These are phyloP conservation scores for Sphaerophoria taeniata DNA, from an alignment of 2,888 invertebrate species.

Conservation along the genomic window DNA sequence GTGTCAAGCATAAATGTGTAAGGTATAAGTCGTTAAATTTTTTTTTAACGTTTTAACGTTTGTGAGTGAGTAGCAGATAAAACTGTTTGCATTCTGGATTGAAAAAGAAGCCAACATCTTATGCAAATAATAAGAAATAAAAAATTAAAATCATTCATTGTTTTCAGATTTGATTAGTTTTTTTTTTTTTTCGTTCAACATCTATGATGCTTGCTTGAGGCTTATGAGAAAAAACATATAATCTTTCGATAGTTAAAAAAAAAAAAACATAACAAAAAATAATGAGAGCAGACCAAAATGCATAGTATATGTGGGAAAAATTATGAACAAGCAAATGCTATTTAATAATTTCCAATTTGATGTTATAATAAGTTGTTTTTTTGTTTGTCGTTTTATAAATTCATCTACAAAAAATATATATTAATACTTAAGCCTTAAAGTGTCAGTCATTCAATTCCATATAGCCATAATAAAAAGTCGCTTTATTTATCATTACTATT, in stretches of 20 bases:
- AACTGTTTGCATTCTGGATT: constrained; percentile 48
- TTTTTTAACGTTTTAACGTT: constrained; percentile 28
- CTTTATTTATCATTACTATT: constrained; percentile 4
- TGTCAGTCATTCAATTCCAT: constrained; percentile 82
- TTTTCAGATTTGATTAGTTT: constrained; percentile 27
- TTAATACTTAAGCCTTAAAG: constrained; percentile 78
- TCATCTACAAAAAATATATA: constrained; percentile 54
- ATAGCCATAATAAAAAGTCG: constrained; percentile 35
- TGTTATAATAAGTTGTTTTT: constrained; percentile 49
- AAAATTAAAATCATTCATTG: constrained; percentile 39
- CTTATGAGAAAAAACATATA: constrained; percentile 31
- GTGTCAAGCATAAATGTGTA: constrained; percentile 34
- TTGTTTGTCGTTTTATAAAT: constrained; percentile 12
- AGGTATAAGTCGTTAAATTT: constrained; percentile 26
- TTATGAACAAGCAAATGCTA: constrained; percentile 68
- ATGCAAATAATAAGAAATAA: constrained; percentile 53
- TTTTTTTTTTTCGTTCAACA: constrained; percentile 15
- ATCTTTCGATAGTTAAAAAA: constrained; percentile 27
- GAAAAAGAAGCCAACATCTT: constrained; percentile 73
- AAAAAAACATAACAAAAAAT: constrained; percentile 8
- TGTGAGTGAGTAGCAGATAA: constrained; percentile 26
- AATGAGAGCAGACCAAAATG: constrained; percentile 64
- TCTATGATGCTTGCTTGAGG: constrained; percentile 40
- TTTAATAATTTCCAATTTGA: constrained; percentile 54
- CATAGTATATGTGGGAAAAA: constrained; percentile 30